phyloP scores from a whole-genome alignment of 2,113 vertebrate species.

The Pseudorectes ferrugineus region DNA sequence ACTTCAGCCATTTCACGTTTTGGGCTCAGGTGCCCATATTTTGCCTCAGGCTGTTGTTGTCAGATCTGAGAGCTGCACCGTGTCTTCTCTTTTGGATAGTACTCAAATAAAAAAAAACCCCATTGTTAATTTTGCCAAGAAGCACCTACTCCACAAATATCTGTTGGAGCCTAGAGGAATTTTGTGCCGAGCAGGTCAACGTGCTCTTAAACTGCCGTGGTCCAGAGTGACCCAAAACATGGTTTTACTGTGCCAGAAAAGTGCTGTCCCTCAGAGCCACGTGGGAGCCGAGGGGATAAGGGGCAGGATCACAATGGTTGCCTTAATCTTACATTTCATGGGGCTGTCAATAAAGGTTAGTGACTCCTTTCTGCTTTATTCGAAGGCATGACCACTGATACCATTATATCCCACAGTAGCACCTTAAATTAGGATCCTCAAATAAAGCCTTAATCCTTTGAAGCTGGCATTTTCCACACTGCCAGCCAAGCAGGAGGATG shows the following conservation, averaged over 20 bases:
- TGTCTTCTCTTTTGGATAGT: background rate
- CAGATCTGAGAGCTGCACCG: background rate
- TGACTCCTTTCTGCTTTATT: slow-evolving; percentile 53
- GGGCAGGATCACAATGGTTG: background rate
- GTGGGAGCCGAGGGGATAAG: background rate
- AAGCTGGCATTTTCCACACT: slow-evolving; percentile 30
- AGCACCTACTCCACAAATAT: background rate
- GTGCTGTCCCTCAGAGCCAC: slow-evolving; percentile 16
- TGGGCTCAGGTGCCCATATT: background rate
- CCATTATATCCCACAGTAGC: background rate
- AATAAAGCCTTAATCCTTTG: slow-evolving; percentile 32
- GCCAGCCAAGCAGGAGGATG: slow-evolving; percentile 2
- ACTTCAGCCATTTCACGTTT: background rate
- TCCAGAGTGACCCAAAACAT: background rate
- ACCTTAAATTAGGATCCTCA: slow-evolving; percentile 29
- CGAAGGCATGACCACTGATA: background rate
- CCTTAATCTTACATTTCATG: slow-evolving; percentile 34
- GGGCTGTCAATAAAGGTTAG: slow-evolving; percentile 53
- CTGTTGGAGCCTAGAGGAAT: background rate
- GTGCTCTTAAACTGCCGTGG: background rate
- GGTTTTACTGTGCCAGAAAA: background rate
- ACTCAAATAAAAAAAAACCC: background rate
- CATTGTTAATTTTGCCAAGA: background rate
- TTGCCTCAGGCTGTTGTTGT: background rate
- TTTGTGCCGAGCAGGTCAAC: background rate